These are phyloP conservation scores for Otus sunia DNA, from an alignment of 2,113 vertebrate species.

Conservation along the genomic window DNA sequence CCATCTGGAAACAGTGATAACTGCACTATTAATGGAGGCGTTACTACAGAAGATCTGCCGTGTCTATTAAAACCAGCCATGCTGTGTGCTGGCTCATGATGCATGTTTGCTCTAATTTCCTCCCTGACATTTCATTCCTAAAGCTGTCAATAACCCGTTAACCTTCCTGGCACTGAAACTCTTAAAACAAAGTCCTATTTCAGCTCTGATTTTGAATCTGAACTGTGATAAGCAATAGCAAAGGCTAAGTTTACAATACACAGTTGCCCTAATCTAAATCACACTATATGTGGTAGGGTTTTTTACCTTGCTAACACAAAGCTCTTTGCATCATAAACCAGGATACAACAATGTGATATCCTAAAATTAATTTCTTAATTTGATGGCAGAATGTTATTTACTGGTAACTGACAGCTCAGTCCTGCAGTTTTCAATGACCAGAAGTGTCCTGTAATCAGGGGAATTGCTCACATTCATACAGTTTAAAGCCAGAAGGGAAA, in stretches of 20 bases:
- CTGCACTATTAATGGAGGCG: slow-evolving; percentile 16
- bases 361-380: background rate
- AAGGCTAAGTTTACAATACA: background rate
- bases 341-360: background rate
- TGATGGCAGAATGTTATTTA: background rate
- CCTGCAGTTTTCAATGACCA: background rate
- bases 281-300: background rate
- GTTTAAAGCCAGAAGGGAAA: slow-evolving; percentile 34
- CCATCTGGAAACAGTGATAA: slow-evolving; percentile 59
- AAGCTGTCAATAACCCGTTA: slow-evolving; percentile 54
- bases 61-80: slow-evolving; percentile 57
- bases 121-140: slow-evolving; percentile 22
- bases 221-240: background rate
- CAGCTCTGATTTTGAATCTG: background rate
- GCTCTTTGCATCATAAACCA: background rate
- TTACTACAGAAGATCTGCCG: slow-evolving; percentile 30
- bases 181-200: background rate
- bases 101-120: slow-evolving; percentile 40
- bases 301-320: background rate
- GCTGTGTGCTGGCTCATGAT: slow-evolving; percentile 21
- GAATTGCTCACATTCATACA: background rate
- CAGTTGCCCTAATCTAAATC: background rate
- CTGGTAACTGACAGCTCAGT: background rate
- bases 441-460: slow-evolving; percentile 3
- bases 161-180: slow-evolving; percentile 3